Percentiles rank a stretch among this genome's conserved stretches.
These are phyloP conservation scores for Haliclona indistincta DNA, from an alignment of 37 sponge, comb jelly and placozoan species.

Conservation along the genomic window DNA sequence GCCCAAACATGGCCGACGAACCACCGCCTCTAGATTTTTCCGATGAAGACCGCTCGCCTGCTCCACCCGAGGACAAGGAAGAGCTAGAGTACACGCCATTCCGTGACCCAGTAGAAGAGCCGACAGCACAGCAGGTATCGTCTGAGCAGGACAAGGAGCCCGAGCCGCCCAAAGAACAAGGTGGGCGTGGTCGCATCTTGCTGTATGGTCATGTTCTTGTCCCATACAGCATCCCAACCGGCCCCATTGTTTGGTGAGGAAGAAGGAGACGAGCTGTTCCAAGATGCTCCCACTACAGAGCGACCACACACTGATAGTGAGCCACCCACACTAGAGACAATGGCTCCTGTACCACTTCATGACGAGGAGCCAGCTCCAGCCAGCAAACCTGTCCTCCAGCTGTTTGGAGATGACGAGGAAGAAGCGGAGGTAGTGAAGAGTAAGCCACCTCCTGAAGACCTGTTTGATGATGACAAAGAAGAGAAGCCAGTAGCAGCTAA, in stretches of 20 bases:
- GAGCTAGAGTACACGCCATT: slow-evolving; percentile 3
- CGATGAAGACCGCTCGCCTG: neutral
- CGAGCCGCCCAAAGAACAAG: no score
- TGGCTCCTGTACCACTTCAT: neutral
- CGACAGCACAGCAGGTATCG: neutral
- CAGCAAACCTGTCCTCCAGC: slow-evolving; percentile 5
- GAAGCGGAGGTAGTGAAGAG: neutral
- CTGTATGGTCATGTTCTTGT: neutral
- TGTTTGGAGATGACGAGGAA: slow-evolving; percentile 32
- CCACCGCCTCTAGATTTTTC: slow-evolving; percentile 42
- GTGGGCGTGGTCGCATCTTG: neutral
- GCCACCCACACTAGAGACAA: slow-evolving; percentile 37
- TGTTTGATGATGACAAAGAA: slow-evolving; percentile 16
- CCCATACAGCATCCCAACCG: no score
- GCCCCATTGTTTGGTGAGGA: no score
- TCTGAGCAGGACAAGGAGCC: neutral
- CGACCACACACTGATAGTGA: slow-evolving; percentile 3
- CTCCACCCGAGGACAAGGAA: slow-evolving; percentile 2
- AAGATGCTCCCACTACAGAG: neutral
- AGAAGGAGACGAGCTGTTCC: neutral
- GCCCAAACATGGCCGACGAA: slow-evolving; percentile 22
- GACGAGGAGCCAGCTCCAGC: neutral
- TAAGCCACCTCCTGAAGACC: slow-evolving; percentile 9
- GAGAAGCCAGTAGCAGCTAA: neutral
- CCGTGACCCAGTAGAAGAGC: neutral